phyloP scores from a whole-genome alignment of 2,888 invertebrate species.

The Ophion obscuratus region DNA sequence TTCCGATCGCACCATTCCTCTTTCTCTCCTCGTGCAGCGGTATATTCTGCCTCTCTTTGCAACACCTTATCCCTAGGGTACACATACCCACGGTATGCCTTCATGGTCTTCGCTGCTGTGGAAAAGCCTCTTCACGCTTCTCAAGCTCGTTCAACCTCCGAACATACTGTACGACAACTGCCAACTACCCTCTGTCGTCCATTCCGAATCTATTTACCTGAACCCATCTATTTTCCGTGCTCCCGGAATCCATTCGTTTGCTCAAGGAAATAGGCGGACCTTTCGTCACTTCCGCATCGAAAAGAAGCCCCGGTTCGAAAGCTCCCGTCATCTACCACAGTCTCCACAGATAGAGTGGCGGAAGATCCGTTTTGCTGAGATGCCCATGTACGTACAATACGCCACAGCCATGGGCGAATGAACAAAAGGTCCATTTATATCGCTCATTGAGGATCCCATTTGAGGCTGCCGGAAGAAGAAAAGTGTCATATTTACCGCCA shows the following conservation, averaged over 20 bases:
- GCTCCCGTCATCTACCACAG: not conserved
- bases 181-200: slow-evolving; percentile 6
- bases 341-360: not conserved
- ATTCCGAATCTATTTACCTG: slow-evolving; percentile 38
- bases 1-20: slow-evolving; percentile 5
- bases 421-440: slow-evolving; percentile 1
- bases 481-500: not conserved
- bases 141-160: not conserved
- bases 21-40: not conserved
- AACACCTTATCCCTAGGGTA: not conserved
- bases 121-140: not conserved
- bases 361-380: not conserved
- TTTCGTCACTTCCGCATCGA: slow-evolving; percentile 18
- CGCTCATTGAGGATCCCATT: not conserved
- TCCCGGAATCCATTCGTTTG: slow-evolving; percentile 18
- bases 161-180: not conserved
- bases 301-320: not conserved
- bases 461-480: slow-evolving; percentile 9
- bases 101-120: not conserved
- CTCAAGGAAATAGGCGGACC: slow-evolving; percentile 31
- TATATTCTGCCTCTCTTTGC: not conserved
- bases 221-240: slow-evolving; percentile 36
- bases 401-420: not conserved
- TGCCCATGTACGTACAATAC: not conserved
- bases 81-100: not conserved